These are phyloP conservation scores for Poecilia picta DNA, from an alignment of 2,797 vertebrate species.

Conservation along the genomic window DNA sequence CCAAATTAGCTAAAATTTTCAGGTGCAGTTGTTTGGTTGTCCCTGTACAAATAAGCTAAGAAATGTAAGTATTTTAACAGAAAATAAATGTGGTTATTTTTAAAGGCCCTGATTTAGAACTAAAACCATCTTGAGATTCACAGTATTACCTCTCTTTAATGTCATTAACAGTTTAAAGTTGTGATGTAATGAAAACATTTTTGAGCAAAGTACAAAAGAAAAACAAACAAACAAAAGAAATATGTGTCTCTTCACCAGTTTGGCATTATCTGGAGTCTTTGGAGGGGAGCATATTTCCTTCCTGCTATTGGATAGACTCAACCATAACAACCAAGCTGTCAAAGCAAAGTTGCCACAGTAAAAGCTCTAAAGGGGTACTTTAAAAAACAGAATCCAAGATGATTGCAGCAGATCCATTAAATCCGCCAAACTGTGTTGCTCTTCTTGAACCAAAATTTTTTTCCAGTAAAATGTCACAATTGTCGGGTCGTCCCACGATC, in stretches of 20 bases:
- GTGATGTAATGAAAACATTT: background rate
- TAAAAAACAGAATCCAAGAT: background rate
- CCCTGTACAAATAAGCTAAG: background rate
- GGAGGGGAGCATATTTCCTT: background rate
- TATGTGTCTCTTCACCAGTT: background rate
- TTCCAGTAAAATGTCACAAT: background rate
- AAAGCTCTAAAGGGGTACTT: background rate
- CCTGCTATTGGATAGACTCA: background rate
- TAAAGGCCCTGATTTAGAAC: background rate
- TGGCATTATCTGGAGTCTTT: background rate
- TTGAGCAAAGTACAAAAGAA: background rate
- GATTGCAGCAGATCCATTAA: constrained; percentile 4
- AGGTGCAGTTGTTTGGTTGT: background rate
- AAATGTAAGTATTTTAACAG: background rate
- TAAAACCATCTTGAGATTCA: background rate
- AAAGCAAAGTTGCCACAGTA: background rate
- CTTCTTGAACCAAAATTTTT: background rate
- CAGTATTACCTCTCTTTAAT: background rate
- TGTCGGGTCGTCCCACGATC: background rate
- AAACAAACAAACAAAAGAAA: background rate
- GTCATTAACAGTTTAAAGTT: background rate
- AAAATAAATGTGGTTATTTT: background rate
- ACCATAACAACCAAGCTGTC: background rate
- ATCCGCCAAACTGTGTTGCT: background rate
- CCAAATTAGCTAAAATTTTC: background rate